Percentiles rank a stretch among this genome's conserved stretches.
Conservation (phyloP, 1,140 invertebrate species). For the Stegodyphus mimosarum region DNA sequence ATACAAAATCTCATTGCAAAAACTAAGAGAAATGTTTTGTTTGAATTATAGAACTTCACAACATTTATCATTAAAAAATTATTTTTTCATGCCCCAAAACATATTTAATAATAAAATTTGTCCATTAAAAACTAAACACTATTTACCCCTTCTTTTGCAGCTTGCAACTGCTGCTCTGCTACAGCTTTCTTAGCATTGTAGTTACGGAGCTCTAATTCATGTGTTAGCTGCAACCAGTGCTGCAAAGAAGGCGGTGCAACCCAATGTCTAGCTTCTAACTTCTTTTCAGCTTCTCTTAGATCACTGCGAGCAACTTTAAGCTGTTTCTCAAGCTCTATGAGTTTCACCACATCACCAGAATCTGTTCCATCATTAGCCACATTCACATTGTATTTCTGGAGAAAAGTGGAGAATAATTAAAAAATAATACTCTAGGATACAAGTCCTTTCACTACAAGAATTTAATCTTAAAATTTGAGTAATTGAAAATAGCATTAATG, state of each 20-base stretch:
- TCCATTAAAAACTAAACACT: not conserved
- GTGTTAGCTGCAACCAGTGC: conserved; percentile 92
- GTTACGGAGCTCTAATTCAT: conserved; percentile 90
- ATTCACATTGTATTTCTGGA: not conserved
- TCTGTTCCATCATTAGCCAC: not conserved
- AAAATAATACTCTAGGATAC: not conserved
- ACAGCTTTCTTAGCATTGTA: conserved; percentile 86
- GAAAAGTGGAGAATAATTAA: not conserved
- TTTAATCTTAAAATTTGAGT: too few species aligned
- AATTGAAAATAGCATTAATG: too few species aligned
- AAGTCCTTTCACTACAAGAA: too few species aligned
- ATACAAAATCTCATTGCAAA: too few species aligned
- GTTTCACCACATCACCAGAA: not conserved
- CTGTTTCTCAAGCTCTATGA: conserved; percentile 58
- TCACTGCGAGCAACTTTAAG: conserved; percentile 70
- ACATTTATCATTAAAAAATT: too few species aligned
- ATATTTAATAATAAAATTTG: not conserved
- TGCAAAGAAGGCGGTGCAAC: conserved; percentile 86
- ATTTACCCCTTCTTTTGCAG: conserved; percentile 70
- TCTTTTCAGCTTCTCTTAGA: conserved; percentile 85
- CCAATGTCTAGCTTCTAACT: conserved; percentile 88
- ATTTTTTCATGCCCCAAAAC: not conserved
- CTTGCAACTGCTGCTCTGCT: conserved; percentile 80
- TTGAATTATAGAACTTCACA: too few species aligned
- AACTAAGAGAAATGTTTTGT: too few species aligned